Evolutionary conservation across 2,888 invertebrate genomes (phyloP), one percentile per base, ranked within the genome.

Genomic region (Amaurobius ferox): DNA sequence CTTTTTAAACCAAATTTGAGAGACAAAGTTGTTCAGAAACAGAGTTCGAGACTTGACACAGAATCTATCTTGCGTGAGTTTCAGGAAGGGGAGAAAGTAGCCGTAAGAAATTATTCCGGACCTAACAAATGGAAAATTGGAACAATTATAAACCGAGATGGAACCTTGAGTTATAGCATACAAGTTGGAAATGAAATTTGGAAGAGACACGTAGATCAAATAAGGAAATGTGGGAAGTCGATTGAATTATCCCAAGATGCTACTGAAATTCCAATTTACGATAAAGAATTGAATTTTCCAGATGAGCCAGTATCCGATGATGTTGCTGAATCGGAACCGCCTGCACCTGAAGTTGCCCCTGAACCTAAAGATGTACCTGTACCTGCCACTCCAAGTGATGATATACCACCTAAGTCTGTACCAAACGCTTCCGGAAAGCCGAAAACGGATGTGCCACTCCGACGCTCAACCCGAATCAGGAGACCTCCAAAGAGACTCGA

Each of bases 31-130:
- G 66, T 64, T 44, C 66, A 64, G 44, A 62, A 76, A 64, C 76
- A 76, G 40, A 76, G 71, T 71, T 71, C 71, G 71, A 48, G 71
- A 71, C 71, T 73, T 73, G 72, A 73, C 72, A 73, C 61, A 73
- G 72, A 73, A 73, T 61, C 72, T 73, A 73, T 73, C 72, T 73
- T 73, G 72, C 61, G 72, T 61, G 72, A 73, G 72, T 73, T 73
- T 73, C 72, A 73, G 72, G 72, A 73, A 73, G 72, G 72, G 72
- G 72, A 73, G 72, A 73, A 73, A 73, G 72, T 73, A 73, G 72
- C 61, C 61, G 55, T 73, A 30, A 73, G 72, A 73, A 73, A 73
- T 73, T 73, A 73, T 73, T 73, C 72, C 72, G 72, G 72, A 73
- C 72, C 72, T 73, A 73, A 73, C 72, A 73, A 73, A 73, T 73